phyloP scores from a whole-genome alignment of 64 coral and sea anemone genomes.

The Cladopsammia gracilis region DNA sequence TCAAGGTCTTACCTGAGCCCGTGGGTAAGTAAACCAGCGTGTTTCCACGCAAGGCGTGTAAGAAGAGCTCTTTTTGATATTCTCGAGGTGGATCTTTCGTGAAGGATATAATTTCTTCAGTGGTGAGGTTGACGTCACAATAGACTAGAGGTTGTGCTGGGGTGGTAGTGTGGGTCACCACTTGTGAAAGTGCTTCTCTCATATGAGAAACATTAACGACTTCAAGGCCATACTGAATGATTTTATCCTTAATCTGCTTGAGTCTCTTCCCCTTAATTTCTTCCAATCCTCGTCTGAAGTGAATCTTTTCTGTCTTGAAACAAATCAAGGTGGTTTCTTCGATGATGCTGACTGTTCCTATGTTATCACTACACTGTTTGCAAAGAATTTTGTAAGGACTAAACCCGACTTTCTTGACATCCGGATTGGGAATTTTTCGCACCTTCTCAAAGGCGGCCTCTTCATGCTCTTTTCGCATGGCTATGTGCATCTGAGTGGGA shows the following conservation, averaged over 20 bases:
- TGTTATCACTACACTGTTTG: slow-evolving; percentile 59
- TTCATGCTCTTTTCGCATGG: slow-evolving; percentile 56
- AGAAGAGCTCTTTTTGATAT: slow-evolving; percentile 90
- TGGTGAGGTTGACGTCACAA: slow-evolving; percentile 64
- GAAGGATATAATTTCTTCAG: slow-evolving; percentile 53
- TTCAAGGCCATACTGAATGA: slow-evolving; percentile 67
- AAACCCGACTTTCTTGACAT: slow-evolving; percentile 62
- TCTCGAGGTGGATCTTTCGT: slow-evolving; percentile 72
- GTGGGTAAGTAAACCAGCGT: slow-evolving; percentile 93
- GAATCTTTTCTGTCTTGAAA: slow-evolving; percentile 80
- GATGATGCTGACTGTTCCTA: slow-evolving; percentile 68
- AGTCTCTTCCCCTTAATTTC: slow-evolving; percentile 78
- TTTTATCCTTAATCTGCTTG: slow-evolving; percentile 65
- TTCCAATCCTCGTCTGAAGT: slow-evolving; percentile 41
- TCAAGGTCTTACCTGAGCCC: slow-evolving; percentile 93
- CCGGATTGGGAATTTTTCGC: slow-evolving; percentile 64
- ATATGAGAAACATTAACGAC: slow-evolving; percentile 63
- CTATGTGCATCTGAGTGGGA: slow-evolving; percentile 73
- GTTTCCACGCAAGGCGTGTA: slow-evolving; percentile 78
- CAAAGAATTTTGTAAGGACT: slow-evolving; percentile 75
- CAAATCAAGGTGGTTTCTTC: slow-evolving; percentile 73
- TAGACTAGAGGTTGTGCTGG: slow-evolving; percentile 69
- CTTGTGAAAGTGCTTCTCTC: neutral
- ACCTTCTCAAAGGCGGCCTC: slow-evolving; percentile 38
- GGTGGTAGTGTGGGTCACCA: neutral